Evolutionary conservation across 2,888 invertebrate species (phyloP), one percentile per base, ranked within the genome.

Genomic region (Ecdyonurus torrentis): DNA sequence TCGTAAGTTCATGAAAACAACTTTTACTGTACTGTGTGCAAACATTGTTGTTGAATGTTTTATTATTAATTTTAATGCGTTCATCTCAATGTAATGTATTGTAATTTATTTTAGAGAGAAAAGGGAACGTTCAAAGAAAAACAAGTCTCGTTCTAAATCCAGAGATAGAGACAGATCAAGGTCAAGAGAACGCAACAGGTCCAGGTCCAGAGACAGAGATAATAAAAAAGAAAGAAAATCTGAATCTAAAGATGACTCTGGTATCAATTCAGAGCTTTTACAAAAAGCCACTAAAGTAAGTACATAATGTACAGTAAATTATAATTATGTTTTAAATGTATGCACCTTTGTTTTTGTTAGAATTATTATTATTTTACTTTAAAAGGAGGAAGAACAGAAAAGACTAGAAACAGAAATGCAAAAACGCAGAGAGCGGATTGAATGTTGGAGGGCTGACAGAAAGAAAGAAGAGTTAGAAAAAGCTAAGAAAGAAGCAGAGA

Each of bases 331-430:
- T 63, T 50, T 68, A n/a, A n/a, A n/a, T 63, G 52, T 50, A 58
- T 66, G 66, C 69, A 59, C 23, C 52, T 23, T 25, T 7, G 23
- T 55, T 24, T 60, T n/a, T n/a, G n/a, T n/a, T n/a, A n/a, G n/a
- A n/a, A n/a, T n/a, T n/a, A n/a, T n/a, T n/a, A n/a, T n/a, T n/a
- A n/a, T n/a, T n/a, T n/a, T n/a, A n/a, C n/a, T n/a, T 59, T 64
- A 65, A 52, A 72, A 90, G 83, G 94, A 94, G 75, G 91, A 90
- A 72, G 92, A 93, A 71, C 91, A 93, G 71, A 88, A 86, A 68
- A 84, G 90, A 25, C 75, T 98, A 25, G 97, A 97, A 74, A 77
- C 87, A 20, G 96, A 97, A 78, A 97, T 97, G 96, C 92, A 91
- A 71, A 95, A 93, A 73, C 81, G 97, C 2, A 80, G 96, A 1